Evolutionary conservation across 2,113 vertebrate genomes (phyloP).

Genomic region (Lepus europaeus): DNA sequence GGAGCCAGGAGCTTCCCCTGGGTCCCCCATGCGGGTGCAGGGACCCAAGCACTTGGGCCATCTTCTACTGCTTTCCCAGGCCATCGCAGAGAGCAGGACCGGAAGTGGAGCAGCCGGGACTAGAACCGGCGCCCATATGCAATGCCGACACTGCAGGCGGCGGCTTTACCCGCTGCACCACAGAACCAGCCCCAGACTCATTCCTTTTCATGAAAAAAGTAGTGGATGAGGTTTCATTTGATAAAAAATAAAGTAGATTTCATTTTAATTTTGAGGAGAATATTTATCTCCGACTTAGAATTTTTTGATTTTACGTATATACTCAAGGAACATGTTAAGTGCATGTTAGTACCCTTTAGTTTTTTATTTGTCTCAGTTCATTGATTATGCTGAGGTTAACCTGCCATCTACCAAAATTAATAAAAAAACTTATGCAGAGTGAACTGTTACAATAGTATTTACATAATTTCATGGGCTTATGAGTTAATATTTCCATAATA

Average conservation of each 20-base stretch:
- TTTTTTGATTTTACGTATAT: slow-evolving; percentile 18
- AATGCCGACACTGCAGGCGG: too few species aligned
- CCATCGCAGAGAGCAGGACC: too few species aligned
- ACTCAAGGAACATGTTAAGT: not conserved
- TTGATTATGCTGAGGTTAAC: not conserved
- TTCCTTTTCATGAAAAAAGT: not conserved
- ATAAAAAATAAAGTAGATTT: not conserved
- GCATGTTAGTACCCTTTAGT: not conserved
- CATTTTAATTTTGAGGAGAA: not conserved
- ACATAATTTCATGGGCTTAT: not conserved
- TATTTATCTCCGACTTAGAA: not conserved
- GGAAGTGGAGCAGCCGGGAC: too few species aligned
- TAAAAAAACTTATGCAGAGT: not conserved
- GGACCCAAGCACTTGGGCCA: too few species aligned
- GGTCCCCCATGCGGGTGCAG: too few species aligned
- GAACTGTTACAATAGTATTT: not conserved
- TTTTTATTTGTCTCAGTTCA: slow-evolving; percentile 17
- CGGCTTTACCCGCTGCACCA: too few species aligned
- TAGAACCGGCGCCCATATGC: too few species aligned
- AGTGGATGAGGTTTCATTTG: not conserved
- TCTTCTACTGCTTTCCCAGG: too few species aligned
- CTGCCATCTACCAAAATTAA: not conserved
- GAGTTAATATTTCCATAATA: slow-evolving; percentile 27
- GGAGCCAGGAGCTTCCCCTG: too few species aligned
- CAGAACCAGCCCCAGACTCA: not conserved